Base-by-base conservation (phyloP, 1,140 invertebrate genomes). In the Chelonus insularis region DNA sequence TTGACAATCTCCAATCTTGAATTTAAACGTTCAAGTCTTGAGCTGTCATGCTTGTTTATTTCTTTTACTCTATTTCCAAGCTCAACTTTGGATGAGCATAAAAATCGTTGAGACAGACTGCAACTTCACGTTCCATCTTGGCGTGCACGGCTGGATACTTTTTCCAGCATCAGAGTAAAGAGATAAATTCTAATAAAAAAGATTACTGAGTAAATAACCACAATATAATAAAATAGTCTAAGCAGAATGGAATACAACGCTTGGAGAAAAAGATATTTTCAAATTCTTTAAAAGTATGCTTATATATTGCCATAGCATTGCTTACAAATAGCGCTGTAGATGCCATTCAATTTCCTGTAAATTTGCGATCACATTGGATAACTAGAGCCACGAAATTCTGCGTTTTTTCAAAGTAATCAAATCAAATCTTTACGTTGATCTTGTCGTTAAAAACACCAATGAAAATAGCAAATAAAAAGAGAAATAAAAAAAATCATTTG, bases 131-230 rank as follows among this genome's bases (percentile, higher is more conserved):
- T 43, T 43, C 16, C 16, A 7, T 16, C 41, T 43, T 43, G 14
- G 18, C 41, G 41, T 14, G 41, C 41, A 16, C 18, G 12, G 18
- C 41, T 43, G 41, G 18, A 43, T 43, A 39, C 37, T 39, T 34
- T 34, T 11, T 11, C n/a, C n/a, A 11, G n/a, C 5, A 12, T n/a
- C 37, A 12, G 9, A 14, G 37, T n/a, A 18, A 43, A 18, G 41
- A 43, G 41, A 43, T 43, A 43, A 43, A 43, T 43, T 43, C 41
- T 43, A 21, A 43, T 43, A 43, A 43, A 43, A 43, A 43, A 43
- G 41, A 43, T 43, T 43, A 43, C 41, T 16, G 41, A 18, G 41
- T 43, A 43, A 43, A 43, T 43, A 43, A 43, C 41, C 16, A 16
- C 41, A 43, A 43, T 43, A 43, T 43, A 43, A 43, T 43, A 43